These are phyloP conservation scores for Trissolcus brochymenae DNA, from an alignment of 2,888 invertebrate genomes.

Conservation along the genomic window DNA sequence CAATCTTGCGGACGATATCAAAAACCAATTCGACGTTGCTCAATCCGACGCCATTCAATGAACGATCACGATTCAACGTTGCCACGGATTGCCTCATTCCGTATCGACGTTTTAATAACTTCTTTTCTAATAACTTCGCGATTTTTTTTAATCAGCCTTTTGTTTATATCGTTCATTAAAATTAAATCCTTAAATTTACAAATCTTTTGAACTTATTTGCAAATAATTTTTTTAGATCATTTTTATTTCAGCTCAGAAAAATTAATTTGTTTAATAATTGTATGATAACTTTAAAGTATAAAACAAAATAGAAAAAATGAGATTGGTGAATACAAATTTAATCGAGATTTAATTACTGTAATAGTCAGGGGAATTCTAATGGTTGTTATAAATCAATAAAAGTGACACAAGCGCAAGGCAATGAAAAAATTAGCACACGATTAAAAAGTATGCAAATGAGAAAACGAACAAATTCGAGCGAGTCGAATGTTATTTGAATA, in stretches of 20 bases:
- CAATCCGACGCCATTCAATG: conserved; percentile 9
- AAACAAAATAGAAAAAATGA: too few relatives aligned
- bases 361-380: conserved; percentile 6
- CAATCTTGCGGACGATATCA: conserved; percentile 37
- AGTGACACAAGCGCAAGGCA: not conserved
- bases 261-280: too few relatives aligned
- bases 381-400: not conserved
- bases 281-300: too few relatives aligned
- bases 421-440: not conserved
- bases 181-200: too few relatives aligned
- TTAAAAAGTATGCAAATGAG: conserved; percentile 36
- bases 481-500: conserved; percentile 48
- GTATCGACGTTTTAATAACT: too few relatives aligned
- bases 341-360: not conserved
- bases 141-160: too few relatives aligned
- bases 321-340: not conserved
- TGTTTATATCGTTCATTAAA: too few relatives aligned
- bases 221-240: too few relatives aligned
- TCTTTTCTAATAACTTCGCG: too few relatives aligned
- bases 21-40: conserved; percentile 36
- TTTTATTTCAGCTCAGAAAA: too few relatives aligned
- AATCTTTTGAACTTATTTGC: too few relatives aligned
- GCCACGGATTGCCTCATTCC: too few relatives aligned
- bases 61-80: not conserved
- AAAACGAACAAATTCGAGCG: conserved; percentile 21